Percentiles rank a stretch among this genome's conserved stretches.
Evolutionary conservation across 2,888 invertebrate genomes (phyloP).

Genomic region (Torymus auratus): DNA sequence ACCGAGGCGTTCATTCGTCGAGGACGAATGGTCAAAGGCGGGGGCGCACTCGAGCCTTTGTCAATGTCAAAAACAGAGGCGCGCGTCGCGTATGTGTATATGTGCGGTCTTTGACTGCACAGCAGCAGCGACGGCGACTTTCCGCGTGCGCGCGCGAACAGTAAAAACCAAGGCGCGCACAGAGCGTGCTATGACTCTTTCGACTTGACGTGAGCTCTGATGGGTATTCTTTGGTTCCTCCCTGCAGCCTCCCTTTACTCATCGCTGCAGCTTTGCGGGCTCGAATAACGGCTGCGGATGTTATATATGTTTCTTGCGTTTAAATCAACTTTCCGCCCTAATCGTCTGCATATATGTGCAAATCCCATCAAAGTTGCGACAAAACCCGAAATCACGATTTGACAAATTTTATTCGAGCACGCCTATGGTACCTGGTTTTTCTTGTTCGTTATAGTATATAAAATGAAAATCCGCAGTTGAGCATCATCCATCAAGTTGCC

Average conservation of each 20-base stretch:
- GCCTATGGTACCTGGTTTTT: too few species aligned
- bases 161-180: neutral
- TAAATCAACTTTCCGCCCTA: too few species aligned
- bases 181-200: slow-evolving; percentile 1
- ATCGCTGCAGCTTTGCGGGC: too few species aligned
- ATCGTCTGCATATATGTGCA: too few species aligned
- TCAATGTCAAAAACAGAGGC: slow-evolving; percentile 32
- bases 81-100: neutral
- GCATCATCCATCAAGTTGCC: too few species aligned
- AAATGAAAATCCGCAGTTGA: too few species aligned
- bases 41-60: slow-evolving; percentile 5
- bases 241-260: neutral
- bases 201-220: neutral
- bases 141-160: neutral
- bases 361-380: too few species aligned
- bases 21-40: slow-evolving; percentile 40
- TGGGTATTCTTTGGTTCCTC: neutral
- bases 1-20: slow-evolving; percentile 46
- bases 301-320: too few species aligned
- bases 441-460: too few species aligned
- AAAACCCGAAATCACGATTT: too few species aligned
- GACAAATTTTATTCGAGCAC: too few species aligned
- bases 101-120: slow-evolving; percentile 28
- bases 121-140: neutral
- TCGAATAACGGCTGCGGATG: too few species aligned